phyloP scores from a whole-genome alignment of 2,888 invertebrate species.

The Selenia dentaria region DNA sequence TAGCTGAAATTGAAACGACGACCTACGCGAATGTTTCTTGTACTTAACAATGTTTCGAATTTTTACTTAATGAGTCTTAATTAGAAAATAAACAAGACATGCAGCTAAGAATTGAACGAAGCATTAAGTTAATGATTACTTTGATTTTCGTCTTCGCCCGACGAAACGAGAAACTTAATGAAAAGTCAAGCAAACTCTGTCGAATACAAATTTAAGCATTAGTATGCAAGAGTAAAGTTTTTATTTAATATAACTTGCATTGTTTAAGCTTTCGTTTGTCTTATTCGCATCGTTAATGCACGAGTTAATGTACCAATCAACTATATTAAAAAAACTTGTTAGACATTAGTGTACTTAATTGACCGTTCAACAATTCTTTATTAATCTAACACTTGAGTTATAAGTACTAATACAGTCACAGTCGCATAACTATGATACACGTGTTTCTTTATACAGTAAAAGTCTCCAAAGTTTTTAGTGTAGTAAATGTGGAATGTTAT shows the following conservation, averaged over 20 bases:
- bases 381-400: too few relatives aligned
- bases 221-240: conserved; percentile 82
- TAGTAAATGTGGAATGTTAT: conserved; percentile 19
- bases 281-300: conserved; percentile 67
- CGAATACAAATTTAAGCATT: conserved; percentile 81
- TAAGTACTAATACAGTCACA: too few relatives aligned
- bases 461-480: conserved; percentile 22
- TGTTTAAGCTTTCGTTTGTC: conserved; percentile 74
- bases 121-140: conserved; percentile 75
- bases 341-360: too few relatives aligned
- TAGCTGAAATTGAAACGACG: conserved; percentile 31
- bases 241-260: conserved; percentile 80
- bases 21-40: not conserved
- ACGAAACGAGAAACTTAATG: conserved; percentile 77
- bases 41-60: conserved; percentile 8
- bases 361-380: too few relatives aligned
- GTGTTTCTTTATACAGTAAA: too few relatives aligned
- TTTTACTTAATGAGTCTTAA: conserved; percentile 19
- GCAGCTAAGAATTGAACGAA: conserved; percentile 51
- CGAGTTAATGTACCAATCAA: conserved; percentile 63
- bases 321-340: too few relatives aligned
- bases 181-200: conserved; percentile 80
- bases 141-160: conserved; percentile 75
- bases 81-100: conserved; percentile 32
- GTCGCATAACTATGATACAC: too few relatives aligned